Evolutionary conservation across 1,140 invertebrate genomes (phyloP).

Genomic region (Drosophila varians): DNA sequence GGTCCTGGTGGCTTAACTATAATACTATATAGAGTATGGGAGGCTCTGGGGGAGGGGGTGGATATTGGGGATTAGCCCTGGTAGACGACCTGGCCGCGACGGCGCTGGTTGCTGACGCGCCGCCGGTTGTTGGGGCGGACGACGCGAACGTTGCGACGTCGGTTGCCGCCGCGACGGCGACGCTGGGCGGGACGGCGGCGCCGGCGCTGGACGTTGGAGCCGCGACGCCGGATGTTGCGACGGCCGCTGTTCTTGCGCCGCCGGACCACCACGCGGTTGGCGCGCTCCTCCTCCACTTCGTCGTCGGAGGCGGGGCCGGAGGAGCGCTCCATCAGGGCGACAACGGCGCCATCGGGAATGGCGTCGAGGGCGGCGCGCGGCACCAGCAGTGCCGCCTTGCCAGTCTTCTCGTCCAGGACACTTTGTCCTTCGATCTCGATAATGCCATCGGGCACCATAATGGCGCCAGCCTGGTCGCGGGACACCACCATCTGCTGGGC

Average conservation of each 20-base stretch:
- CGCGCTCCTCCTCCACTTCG: constrained; percentile 61
- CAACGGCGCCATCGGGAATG: constrained; percentile 78
- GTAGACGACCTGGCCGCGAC: constrained; percentile 46
- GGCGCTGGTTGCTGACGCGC: constrained; percentile 47
- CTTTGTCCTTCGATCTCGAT: constrained; percentile 81
- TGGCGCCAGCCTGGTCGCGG: constrained; percentile 73
- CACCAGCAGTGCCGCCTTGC: constrained; percentile 71
- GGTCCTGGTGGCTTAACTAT: constrained; percentile 60
- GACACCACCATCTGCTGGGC: constrained; percentile 71
- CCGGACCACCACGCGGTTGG: constrained; percentile 75
- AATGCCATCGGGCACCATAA: constrained; percentile 79
- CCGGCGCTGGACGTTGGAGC: constrained; percentile 20
- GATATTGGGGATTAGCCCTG: constrained; percentile 34
- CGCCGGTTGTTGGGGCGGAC: constrained; percentile 30
- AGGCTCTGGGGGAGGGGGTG: not conserved
- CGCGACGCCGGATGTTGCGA: constrained; percentile 51
- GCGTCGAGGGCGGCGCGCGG: constrained; percentile 72
- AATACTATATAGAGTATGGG: constrained; percentile 54
- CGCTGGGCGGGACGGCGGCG: constrained; percentile 40
- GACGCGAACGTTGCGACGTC: constrained; percentile 48
- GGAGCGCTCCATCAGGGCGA: constrained; percentile 72
- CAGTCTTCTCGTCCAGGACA: constrained; percentile 76
- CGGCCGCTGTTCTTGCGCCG: constrained; percentile 63
- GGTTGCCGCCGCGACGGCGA: constrained; percentile 47
- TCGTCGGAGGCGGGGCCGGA: not conserved